phyloP scores from a whole-genome alignment of 2,888 invertebrate species.

The Hypolimnas misippus region DNA sequence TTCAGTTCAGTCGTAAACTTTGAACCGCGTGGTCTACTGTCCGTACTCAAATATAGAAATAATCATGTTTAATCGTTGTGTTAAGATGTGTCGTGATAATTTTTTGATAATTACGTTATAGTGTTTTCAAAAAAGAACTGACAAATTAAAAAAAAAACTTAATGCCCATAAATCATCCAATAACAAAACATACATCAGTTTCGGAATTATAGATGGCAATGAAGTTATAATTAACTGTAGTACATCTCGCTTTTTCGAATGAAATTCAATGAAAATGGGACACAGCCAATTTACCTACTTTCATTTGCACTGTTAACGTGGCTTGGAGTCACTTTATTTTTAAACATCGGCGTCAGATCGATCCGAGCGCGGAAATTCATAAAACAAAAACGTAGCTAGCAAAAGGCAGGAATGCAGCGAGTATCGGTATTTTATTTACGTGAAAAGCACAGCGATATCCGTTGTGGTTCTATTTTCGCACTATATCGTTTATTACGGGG shows the following conservation, averaged over 20 bases:
- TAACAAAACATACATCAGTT: not conserved
- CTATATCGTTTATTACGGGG: conserved; percentile 77
- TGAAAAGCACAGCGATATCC: conserved; percentile 67
- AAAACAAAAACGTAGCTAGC: conserved; percentile 66
- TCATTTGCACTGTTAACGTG: conserved; percentile 49
- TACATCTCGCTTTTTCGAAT: conserved; percentile 39
- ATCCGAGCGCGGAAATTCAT: conserved; percentile 65
- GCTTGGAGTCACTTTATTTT: conserved; percentile 59
- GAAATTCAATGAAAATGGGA: conserved; percentile 38
- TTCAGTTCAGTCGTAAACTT: conserved; percentile 68
- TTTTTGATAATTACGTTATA: not conserved
- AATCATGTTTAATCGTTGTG: not conserved
- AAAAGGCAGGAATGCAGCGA: conserved; percentile 65
- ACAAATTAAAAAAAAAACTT: not conserved
- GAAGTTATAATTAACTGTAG: conserved; percentile 22
- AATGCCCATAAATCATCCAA: not conserved
- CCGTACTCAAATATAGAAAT: not conserved
- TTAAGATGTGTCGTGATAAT: not conserved
- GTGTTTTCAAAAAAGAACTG: not conserved
- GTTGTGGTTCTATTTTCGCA: conserved; percentile 78
- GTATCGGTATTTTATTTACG: conserved; percentile 78
- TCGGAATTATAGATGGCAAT: conserved; percentile 11
- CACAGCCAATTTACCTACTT: conserved; percentile 51
- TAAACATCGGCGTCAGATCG: conserved; percentile 65
- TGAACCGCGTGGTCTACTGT: conserved; percentile 55